Evolutionary conservation across 1,140 invertebrate species (phyloP).

Genomic region (Coenobita brevimanus): DNA sequence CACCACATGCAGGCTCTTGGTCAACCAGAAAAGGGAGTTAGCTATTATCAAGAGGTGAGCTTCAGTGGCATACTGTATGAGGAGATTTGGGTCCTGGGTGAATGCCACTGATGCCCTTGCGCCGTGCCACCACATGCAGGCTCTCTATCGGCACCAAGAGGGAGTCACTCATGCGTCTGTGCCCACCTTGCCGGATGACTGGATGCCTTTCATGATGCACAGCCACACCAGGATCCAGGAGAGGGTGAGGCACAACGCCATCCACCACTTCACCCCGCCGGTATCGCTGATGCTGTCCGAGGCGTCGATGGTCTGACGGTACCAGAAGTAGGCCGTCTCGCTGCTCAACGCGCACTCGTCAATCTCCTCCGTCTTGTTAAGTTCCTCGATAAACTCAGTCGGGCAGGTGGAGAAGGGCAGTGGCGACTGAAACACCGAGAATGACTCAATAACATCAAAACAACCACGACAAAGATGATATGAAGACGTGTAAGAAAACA

Average conservation of each 20-base stretch:
- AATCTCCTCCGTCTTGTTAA: slow-evolving; percentile 69
- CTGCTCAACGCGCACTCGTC: slow-evolving; percentile 87
- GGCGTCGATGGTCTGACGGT: slow-evolving; percentile 87
- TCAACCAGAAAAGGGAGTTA: too few species aligned
- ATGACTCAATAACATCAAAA: neutral
- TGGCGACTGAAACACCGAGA: slow-evolving; percentile 76
- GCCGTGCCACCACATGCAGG: too few species aligned
- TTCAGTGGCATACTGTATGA: too few species aligned
- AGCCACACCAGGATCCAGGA: slow-evolving; percentile 97
- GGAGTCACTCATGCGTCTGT: too few species aligned
- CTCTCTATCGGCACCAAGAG: too few species aligned
- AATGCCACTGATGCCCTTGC: too few species aligned
- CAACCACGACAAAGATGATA: too few species aligned
- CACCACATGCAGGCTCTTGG: too few species aligned
- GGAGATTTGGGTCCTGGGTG: too few species aligned
- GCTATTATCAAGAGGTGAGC: too few species aligned
- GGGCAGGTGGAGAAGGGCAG: slow-evolving; percentile 91
- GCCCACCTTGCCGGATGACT: slow-evolving; percentile 95
- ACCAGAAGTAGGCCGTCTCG: slow-evolving; percentile 93
- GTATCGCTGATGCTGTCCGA: slow-evolving; percentile 85
- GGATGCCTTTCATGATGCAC: slow-evolving; percentile 98
- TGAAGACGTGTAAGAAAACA: too few species aligned
- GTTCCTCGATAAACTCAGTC: slow-evolving; percentile 36
- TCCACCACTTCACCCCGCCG: slow-evolving; percentile 93
- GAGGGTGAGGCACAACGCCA: slow-evolving; percentile 91